Evolutionary conservation across 2,113 vertebrate genomes (phyloP), one percentile per base, ranked within the genome.

Genomic region (Epinephelus cyanopodus): DNA sequence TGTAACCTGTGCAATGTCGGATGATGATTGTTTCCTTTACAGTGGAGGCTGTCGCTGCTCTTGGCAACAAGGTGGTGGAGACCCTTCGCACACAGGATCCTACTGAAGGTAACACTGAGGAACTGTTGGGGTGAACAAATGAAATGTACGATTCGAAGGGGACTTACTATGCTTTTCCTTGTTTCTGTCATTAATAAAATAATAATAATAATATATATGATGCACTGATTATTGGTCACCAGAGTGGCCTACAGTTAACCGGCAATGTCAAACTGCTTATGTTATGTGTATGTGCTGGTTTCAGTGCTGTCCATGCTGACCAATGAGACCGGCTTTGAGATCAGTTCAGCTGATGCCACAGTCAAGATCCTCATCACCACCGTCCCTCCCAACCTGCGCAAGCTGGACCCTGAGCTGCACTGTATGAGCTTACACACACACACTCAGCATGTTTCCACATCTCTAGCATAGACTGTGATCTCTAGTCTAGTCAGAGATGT

Each of bases 281-380:
- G 14, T 67, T 8, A 12, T 72, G 15, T 77, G 50, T 56, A 0
- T 71, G 10, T 63, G 11, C 5, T 2, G 45, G 5, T 80, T 90
- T 25, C 89, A 99, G 98, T 98, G 1, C 94, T 99, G 56, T 98
- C 98, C 87, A 99, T 99, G 98, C 84, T 99, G 89, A 99, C 98
- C 89, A 99, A 99, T 0, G 97, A 98, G 85, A 99, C 98, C 0
- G 98, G 98, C 57, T 99, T 99, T 13, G 98, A 99, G 92, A 98
- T 99, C 89, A 98, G 98, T 87, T 99, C 98, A 0, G 97, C 98
- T 0, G 98, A 99, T 0, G 97, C 98, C 0, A 99, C 98, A 0
- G 98, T 99, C 74, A 99, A 99, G 93, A 98, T 99, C 85, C 97
- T 99, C 3, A 99, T 99, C 91, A 99, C 98, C 73, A 99, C 98